Evolutionary conservation across 2,888 invertebrate species (phyloP), one percentile per base, ranked within the genome.

Genomic region (Spodoptera picta): DNA sequence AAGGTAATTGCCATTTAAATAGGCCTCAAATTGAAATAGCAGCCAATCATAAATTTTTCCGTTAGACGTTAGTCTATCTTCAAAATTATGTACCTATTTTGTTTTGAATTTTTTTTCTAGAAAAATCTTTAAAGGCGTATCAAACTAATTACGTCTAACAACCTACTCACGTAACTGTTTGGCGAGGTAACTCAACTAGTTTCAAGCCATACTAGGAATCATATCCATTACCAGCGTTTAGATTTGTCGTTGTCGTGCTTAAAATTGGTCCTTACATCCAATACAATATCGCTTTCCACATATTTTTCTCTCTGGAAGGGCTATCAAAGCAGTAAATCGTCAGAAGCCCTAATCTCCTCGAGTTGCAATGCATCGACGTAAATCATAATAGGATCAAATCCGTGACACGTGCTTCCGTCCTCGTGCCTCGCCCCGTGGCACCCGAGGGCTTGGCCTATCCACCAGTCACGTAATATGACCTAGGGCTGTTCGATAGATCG

Each of bases 331-430:
- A 23, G 12, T 46, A 51, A 45, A 58, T 58, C 58, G 19, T 23
- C 57, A 43, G 49, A 10, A 14, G 9, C 14, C 51, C 24, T 41
- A 57, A 57, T 73, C 64, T 61, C 52, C 59, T 50, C 64, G 58
- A 51, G 72, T 47, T 42, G 43, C 68, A 50, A 58, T 45, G 51
- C 56, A 41, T 19, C 60, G 5, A 62, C 60, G 60, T 77, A 79
- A 73, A 73, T 79, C 74, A 74, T 79, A 79, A 77, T 79, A 66
- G 69, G 79, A 79, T 79, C 69, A 61, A 27, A 19, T 62, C 45
- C 24, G 44, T 46, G 66, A 48, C 79, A 75, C 71, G 77, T 79
- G 79, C 70, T 77, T 77, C 70, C 63, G 75, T 62, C 60, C 77
- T 53, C 75, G 77, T 76, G 79, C 47, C 66, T 36, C 24, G 60